Base-by-base conservation (phyloP, 2,888 invertebrate species). In the Polymixis flavicincta region DNA sequence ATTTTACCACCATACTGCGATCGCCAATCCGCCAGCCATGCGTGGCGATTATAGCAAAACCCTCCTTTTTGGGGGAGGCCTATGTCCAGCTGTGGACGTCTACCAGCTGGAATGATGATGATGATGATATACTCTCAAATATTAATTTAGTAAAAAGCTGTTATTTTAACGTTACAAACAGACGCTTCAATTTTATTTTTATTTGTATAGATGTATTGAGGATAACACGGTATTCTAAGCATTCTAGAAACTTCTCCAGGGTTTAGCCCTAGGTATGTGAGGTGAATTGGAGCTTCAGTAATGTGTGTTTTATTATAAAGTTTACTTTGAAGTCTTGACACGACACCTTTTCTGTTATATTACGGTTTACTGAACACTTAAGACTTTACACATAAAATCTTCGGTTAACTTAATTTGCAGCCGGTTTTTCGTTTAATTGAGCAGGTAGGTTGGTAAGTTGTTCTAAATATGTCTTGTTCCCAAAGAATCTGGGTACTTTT, bases 401-500 rank as follows among this genome's bases (percentile, higher is more conserved):
- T 61, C 54, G 57, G 55, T 76, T 76, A 72, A 84, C 77, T 76
- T 88, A 67, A 73, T 87, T 84, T 80, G 48, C 63, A 74, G 76
- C 75, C 66, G 69, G 52, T 70, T 85, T 85, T 79, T 81, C 19
- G 32, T 80, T 75, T 80, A 85, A 80, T 76, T 74, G 80, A 76
- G 71, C 78, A 71, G 32, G 45, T 61, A 76, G 63, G 28, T 64
- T 76, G 59, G 63, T 75, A 55, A 72, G 32, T 78, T 55, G 64
- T 85, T 83, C 85, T 89, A 86, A 87, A 86, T 85, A 50, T 32
- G 64, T 73, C 37, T 66, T 42, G 37, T 59, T 52, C n/a, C 22
- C 22, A 52, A 61, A 63, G 42, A 54, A 57, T 25, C 13, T 52
- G 3, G 42, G 11, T 45, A 54, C 13, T 52, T n/a, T 63, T 9